These are phyloP conservation scores for Microplitis mediator DNA, from an alignment of 1,140 invertebrate genomes.

Conservation along the genomic window DNA sequence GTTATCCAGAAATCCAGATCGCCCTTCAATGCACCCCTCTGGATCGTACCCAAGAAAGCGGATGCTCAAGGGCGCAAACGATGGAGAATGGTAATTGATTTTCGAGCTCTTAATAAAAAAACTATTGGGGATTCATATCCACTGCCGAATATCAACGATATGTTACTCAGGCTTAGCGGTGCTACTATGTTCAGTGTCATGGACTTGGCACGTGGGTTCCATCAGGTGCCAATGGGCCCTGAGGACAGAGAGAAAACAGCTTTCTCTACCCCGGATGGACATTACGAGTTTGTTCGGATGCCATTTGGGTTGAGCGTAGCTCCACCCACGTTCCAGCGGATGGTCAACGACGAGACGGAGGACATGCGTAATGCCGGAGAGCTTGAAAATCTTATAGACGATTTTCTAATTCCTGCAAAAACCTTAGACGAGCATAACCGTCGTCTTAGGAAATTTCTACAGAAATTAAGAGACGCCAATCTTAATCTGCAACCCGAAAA, in stretches of 20 bases:
- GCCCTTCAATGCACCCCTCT: not conserved
- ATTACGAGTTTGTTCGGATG: not conserved
- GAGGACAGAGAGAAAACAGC: not conserved
- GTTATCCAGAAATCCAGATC: no score
- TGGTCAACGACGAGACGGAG: no score
- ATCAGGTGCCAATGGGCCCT: not conserved
- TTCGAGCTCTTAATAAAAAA: not conserved
- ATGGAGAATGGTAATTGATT: not conserved
- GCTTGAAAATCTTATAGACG: no score
- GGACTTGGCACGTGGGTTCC: not conserved
- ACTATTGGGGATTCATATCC: not conserved
- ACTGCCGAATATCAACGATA: not conserved
- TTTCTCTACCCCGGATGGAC: not conserved
- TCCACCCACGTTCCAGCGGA: no score
- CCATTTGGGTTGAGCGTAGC: not conserved
- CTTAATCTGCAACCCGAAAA: no score
- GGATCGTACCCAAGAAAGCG: not conserved
- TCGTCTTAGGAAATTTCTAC: no score
- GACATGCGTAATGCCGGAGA: no score
- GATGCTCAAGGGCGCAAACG: not conserved
- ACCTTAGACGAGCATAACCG: no score
- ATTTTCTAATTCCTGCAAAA: no score
- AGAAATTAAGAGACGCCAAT: no score
- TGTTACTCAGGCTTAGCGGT: not conserved
- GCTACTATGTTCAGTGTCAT: not conserved